Base-by-base conservation (phyloP, 2,888 invertebrate species). In the Liopterus haemorrhoidalis region DNA sequence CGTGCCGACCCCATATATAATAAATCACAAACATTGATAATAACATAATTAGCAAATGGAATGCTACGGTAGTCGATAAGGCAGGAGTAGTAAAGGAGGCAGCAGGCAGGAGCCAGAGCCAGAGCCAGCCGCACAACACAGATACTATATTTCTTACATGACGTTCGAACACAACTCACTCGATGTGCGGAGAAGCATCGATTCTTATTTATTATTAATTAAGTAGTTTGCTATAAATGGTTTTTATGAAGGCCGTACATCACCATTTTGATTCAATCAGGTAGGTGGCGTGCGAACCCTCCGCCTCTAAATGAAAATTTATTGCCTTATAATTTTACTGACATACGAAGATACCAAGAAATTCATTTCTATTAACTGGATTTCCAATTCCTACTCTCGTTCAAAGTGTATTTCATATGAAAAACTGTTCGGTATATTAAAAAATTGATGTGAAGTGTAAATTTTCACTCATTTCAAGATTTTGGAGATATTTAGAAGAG, bases 11-110 rank as follows among this genome's bases (percentile, higher is more conserved):
- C n/a, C n/a, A n/a, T n/a, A n/a, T n/a, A n/a, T n/a, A n/a, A n/a
- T n/a, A n/a, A n/a, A n/a, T n/a, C 31, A n/a, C 16, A 33, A 18
- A 41, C 33, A 36, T 41, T 46, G 46, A 46, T 46, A 46, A 46
- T 46, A 46, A 46, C 41, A 46, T 46, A 46, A 46, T 46, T 46
- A 46, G 36, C 33, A 41, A 46, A 46, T 46, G 46, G 46, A 41
- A 35, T 25, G n/a, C n/a, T n/a, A n/a, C n/a, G n/a, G n/a, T n/a
- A n/a, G n/a, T n/a, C n/a, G n/a, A n/a, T n/a, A n/a, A n/a, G n/a
- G n/a, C n/a, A n/a, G n/a, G n/a, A n/a, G n/a, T n/a, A n/a, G n/a
- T n/a, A n/a, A n/a, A n/a, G n/a, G n/a, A n/a, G n/a, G n/a, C n/a
- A n/a, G n/a, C n/a, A n/a, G n/a, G n/a, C n/a, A n/a, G n/a, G n/a